A percentile compares a stretch with the other conserved stretches of the same genome.
These are phyloP conservation scores for Cosmia trapezina DNA, from an alignment of 2,888 invertebrate genomes.

Conservation along the genomic window DNA sequence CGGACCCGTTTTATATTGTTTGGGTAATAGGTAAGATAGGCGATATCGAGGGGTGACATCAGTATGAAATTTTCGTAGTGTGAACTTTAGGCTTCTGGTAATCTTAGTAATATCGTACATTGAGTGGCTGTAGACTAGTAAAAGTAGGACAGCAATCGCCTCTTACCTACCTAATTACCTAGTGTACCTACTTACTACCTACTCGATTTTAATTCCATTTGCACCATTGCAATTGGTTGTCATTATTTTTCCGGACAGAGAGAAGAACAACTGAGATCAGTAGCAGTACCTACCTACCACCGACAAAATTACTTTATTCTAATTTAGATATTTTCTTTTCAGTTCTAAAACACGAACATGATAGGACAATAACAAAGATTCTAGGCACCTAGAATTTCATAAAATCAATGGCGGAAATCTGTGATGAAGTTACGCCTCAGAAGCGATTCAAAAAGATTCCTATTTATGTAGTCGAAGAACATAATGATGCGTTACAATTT, in stretches of 20 bases:
- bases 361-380: neutral
- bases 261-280: neutral
- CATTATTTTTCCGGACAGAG: neutral
- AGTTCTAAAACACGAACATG: slow-evolving; percentile 14
- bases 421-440: slow-evolving; percentile 62
- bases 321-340: slow-evolving; percentile 24
- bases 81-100: neutral
- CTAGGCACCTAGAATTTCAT: slow-evolving; percentile 13
- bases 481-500: slow-evolving; percentile 94
- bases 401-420: slow-evolving; percentile 63
- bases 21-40: slow-evolving; percentile 18
- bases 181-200: no score
- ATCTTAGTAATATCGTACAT: neutral
- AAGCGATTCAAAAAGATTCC: slow-evolving; percentile 92
- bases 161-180: neutral
- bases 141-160: neutral
- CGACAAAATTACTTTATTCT: neutral
- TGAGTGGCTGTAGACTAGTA: no score
- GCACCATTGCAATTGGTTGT: neutral
- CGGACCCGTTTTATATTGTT: slow-evolving; percentile 40
- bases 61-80: slow-evolving; percentile 3
- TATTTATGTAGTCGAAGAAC: slow-evolving; percentile 94
- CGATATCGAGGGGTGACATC: slow-evolving; percentile 6
- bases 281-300: neutral
- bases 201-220: neutral